phyloP scores from a whole-genome alignment of 2,888 invertebrate genomes.

The Cotesia congregata region DNA sequence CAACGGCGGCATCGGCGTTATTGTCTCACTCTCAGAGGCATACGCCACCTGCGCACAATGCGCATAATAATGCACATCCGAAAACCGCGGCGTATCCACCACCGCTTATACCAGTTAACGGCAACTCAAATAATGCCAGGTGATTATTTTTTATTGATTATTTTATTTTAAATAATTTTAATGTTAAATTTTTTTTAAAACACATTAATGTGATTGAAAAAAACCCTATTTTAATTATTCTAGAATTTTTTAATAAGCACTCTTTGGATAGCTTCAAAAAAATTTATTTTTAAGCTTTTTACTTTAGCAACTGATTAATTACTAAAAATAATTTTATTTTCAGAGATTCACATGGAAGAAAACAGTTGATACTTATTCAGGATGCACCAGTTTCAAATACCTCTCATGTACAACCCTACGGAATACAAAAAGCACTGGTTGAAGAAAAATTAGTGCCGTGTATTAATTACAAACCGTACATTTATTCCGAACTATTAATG shows the following conservation, averaged over 20 bases:
- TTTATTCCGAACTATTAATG: conserved; percentile 85
- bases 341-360: conserved; percentile 70
- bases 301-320: no score
- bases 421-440: conserved; percentile 84
- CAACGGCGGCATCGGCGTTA: conserved; percentile 63
- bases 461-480: conserved; percentile 89
- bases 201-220: no score
- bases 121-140: conserved; percentile 62
- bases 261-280: no score
- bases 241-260: no score
- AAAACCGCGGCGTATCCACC: conserved; percentile 70
- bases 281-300: no score
- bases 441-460: conserved; percentile 87
- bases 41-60: conserved; percentile 66
- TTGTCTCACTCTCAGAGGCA: conserved; percentile 68
- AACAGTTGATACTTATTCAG: conserved; percentile 79
- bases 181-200: neutral
- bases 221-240: no score
- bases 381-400: conserved; percentile 77
- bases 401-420: conserved; percentile 65
- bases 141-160: conserved; percentile 36
- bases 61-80: conserved; percentile 51
- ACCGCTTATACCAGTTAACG: conserved; percentile 73
- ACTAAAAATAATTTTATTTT: conserved; percentile 35
- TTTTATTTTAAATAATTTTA: conserved; percentile 1